A percentile compares a stretch with the other conserved stretches of the same genome.
Conservation (phyloP, 2,888 invertebrate genomes). For the Stenoptilia bipunctidactyla region DNA sequence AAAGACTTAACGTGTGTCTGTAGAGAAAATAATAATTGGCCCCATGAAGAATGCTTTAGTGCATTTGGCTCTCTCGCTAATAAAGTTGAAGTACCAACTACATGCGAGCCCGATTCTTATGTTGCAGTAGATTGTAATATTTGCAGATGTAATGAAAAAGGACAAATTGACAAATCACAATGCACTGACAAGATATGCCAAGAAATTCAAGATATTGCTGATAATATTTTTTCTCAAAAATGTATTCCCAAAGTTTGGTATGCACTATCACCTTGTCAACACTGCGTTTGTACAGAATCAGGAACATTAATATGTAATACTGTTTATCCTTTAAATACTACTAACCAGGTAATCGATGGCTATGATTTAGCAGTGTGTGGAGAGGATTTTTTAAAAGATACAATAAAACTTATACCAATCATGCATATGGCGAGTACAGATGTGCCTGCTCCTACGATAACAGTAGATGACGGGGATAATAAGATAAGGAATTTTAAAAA, state of each 20-base stretch:
- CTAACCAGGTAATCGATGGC: conserved; percentile 25
- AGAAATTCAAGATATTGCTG: conserved; percentile 11
- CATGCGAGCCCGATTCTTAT: conserved; percentile 32
- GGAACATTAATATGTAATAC: conserved; percentile 43
- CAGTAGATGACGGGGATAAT: not conserved
- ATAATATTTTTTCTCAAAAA: conserved; percentile 21
- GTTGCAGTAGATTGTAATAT: conserved; percentile 37
- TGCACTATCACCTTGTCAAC: conserved; percentile 40
- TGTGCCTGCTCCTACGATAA: not conserved
- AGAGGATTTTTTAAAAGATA: conserved; percentile 26
- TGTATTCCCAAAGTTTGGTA: conserved; percentile 42
- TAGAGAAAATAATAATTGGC: conserved; percentile 32
- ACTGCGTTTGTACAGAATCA: conserved; percentile 38
- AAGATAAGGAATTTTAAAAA: not conserved
- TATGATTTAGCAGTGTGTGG: conserved; percentile 37
- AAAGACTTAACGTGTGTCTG: conserved; percentile 33
- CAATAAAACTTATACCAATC: conserved; percentile 24
- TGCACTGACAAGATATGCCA: conserved; percentile 41
- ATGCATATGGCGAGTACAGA: conserved; percentile 1
- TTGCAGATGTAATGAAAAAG: conserved; percentile 33
- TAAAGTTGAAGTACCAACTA: too few relatives aligned
- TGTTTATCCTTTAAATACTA: conserved; percentile 18
- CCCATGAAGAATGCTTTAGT: conserved; percentile 26
- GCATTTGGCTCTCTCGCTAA: too few relatives aligned
- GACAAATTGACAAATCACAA: conserved; percentile 25